Conservation (phyloP, 1,140 invertebrate genomes). For the Brachionus angularis region DNA sequence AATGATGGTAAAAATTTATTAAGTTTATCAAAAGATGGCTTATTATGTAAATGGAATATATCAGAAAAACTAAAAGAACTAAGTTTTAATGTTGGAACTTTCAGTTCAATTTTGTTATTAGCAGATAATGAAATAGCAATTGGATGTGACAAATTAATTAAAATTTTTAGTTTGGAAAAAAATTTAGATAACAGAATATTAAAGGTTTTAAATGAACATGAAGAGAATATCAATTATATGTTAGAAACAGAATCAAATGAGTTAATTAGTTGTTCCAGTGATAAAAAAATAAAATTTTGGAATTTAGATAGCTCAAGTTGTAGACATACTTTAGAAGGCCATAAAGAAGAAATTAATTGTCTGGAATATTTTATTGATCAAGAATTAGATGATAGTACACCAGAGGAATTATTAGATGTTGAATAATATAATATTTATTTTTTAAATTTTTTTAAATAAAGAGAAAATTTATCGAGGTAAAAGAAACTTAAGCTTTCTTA, state of each 20-base stretch:
- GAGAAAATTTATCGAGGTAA: too few relatives aligned
- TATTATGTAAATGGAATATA: neutral
- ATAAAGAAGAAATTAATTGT: constrained; percentile 2
- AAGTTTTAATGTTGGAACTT: neutral
- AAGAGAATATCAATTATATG: neutral
- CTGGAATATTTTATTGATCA: too few relatives aligned
- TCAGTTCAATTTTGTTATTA: neutral
- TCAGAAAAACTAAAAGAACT: neutral
- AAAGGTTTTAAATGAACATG: neutral
- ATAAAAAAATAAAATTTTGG: constrained; percentile 1
- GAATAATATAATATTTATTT: too few relatives aligned
- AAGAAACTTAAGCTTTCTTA: too few relatives aligned
- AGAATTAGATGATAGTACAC: too few relatives aligned
- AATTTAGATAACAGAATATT: neutral
- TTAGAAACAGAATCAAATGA: neutral
- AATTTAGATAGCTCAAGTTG: neutral
- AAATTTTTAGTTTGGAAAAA: too few relatives aligned
- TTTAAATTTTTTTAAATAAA: too few relatives aligned
- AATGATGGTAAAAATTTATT: neutral
- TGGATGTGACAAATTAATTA: neutral
- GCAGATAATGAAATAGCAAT: neutral
- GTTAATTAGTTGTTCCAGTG: neutral
- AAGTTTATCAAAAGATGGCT: constrained; percentile 10
- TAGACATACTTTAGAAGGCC: neutral
- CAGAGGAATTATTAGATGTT: too few relatives aligned